Conservation (phyloP, 2,113 vertebrate genomes). For the Tragulus kanchil region DNA sequence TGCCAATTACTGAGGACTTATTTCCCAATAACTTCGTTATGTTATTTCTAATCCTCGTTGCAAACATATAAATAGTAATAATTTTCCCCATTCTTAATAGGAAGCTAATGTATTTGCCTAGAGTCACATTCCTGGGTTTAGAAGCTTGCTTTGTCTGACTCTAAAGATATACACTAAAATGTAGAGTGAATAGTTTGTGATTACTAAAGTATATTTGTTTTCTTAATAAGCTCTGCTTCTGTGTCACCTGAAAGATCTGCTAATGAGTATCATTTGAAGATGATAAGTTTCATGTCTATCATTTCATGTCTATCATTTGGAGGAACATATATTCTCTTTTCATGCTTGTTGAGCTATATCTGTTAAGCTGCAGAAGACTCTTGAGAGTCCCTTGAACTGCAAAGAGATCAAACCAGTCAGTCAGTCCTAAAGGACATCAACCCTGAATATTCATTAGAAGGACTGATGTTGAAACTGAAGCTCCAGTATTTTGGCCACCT, state of each 20-base stretch:
- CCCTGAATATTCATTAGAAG: too few species aligned
- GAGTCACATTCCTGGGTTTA: not conserved
- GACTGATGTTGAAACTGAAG: not conserved
- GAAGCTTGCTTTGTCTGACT: not conserved
- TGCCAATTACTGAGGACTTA: not conserved
- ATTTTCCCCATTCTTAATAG: not conserved
- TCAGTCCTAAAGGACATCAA: not conserved
- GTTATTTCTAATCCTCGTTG: slow-evolving; percentile 12
- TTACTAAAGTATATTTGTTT: not conserved
- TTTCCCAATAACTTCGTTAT: not conserved
- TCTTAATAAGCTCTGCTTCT: not conserved
- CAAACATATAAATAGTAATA: not conserved
- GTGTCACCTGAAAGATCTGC: not conserved
- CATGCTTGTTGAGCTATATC: not conserved
- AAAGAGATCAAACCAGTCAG: not conserved
- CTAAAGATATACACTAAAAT: not conserved
- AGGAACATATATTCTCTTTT: not conserved
- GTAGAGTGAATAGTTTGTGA: not conserved
- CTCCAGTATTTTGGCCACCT: not conserved
- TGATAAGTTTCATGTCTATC: not conserved
- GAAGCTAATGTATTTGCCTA: not conserved
- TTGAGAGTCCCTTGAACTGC: not conserved
- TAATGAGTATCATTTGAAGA: not conserved
- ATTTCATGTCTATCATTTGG: not conserved
- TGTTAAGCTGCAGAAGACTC: not conserved